phyloP scores from a whole-genome alignment of 2,113 vertebrate genomes.

The Erythrolamprus reginae region DNA sequence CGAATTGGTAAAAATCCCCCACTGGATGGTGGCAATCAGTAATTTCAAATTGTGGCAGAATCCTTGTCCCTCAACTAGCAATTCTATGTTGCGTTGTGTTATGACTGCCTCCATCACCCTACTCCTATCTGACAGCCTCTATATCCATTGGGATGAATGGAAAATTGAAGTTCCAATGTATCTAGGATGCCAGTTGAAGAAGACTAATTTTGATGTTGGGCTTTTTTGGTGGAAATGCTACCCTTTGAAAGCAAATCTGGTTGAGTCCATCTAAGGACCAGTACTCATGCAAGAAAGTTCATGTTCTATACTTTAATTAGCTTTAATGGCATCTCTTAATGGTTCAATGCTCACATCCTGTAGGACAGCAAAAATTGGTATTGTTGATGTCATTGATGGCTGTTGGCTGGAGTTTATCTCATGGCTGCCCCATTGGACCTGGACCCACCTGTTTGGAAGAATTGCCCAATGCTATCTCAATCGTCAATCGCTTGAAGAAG shows the following conservation, averaged over 20 bases:
- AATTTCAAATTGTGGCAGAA: not conserved
- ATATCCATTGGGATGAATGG: not conserved
- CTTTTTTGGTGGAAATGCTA: not conserved
- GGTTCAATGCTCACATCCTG: not conserved
- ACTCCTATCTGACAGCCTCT: not conserved
- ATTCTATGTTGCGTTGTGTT: not conserved
- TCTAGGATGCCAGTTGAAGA: not conserved
- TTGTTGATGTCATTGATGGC: not conserved
- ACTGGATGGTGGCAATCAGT: not conserved
- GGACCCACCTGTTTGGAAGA: not conserved
- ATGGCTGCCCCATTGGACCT: not conserved
- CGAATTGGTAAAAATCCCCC: too few relatives aligned
- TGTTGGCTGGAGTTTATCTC: conserved; percentile 1
- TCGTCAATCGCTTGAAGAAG: not conserved
- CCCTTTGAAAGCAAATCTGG: not conserved
- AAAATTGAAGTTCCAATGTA: not conserved
- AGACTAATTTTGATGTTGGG: not conserved
- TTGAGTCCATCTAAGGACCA: not conserved
- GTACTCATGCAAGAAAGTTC: not conserved
- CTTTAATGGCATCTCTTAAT: not conserved
- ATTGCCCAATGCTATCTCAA: not conserved
- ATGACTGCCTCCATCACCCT: not conserved
- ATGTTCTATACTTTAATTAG: not conserved
- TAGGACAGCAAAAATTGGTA: not conserved
- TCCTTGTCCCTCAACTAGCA: not conserved